Percentiles rank a stretch among this genome's conserved stretches.
Conservation (phyloP, 2,797 vertebrate species). For the Enteromius afrohamiltoni region DNA sequence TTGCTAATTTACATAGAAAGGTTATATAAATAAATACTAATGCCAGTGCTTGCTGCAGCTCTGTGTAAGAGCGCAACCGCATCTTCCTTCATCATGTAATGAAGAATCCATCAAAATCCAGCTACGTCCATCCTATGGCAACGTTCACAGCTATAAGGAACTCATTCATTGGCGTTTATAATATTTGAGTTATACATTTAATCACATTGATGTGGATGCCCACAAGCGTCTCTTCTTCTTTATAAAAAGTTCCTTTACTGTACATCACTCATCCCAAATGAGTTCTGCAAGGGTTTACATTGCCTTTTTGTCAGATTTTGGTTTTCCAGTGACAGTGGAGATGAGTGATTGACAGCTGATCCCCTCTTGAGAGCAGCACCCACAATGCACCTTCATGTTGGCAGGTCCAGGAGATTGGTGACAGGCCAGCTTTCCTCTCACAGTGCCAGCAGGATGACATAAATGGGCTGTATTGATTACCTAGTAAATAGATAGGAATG, state of each 20-base stretch:
- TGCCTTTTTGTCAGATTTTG: slow-evolving; percentile 26
- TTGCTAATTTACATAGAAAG: neutral
- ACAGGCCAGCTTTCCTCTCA: slow-evolving; percentile 49
- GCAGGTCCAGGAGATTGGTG: slow-evolving; percentile 29
- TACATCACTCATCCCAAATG: slow-evolving; percentile 20
- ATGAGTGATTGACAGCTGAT: slow-evolving; percentile 48
- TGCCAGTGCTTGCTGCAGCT: slow-evolving; percentile 15
- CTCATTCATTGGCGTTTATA: slow-evolving; percentile 3
- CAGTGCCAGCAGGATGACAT: slow-evolving; percentile 51
- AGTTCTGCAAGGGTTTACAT: slow-evolving; percentile 26
- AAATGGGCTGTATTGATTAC: slow-evolving; percentile 45
- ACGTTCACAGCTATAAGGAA: slow-evolving; percentile 9
- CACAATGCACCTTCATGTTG: slow-evolving; percentile 38
- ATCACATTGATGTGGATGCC: slow-evolving; percentile 18
- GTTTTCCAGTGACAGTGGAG: slow-evolving; percentile 39
- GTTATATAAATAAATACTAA: slow-evolving; percentile 18
- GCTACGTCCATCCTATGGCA: slow-evolving; percentile 23
- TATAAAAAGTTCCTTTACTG: slow-evolving; percentile 16
- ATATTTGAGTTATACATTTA: slow-evolving; percentile 23
- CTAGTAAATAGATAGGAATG: slow-evolving; percentile 29
- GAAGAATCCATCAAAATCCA: slow-evolving; percentile 17
- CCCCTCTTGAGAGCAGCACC: slow-evolving; percentile 31
- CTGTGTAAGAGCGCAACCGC: neutral
- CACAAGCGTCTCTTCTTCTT: neutral
- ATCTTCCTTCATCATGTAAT: slow-evolving; percentile 1